Evolutionary conservation across 2,797 vertebrate genomes (phyloP).

Genomic region (Eulemur albifrons): DNA sequence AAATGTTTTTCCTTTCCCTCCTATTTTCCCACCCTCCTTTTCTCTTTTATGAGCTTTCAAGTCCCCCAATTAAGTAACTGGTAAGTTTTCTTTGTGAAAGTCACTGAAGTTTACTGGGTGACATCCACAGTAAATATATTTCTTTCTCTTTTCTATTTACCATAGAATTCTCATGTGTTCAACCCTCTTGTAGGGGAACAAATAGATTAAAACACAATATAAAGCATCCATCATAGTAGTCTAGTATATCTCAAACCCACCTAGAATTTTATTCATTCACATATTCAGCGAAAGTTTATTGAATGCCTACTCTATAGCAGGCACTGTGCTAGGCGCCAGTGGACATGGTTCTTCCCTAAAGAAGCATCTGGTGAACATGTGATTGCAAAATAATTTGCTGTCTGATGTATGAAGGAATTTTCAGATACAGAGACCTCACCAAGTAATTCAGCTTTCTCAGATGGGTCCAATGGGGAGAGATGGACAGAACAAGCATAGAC

Average conservation of each 20-base stretch:
- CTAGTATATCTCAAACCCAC: neutral
- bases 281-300: neutral
- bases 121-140: neutral
- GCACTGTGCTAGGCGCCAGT: neutral
- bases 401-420: neutral
- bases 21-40: conserved; percentile 73
- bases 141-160: conserved; percentile 20
- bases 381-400: neutral
- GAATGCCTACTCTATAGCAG: neutral
- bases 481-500: neutral
- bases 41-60: conserved; percentile 64
- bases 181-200: neutral
- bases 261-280: neutral
- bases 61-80: conserved; percentile 64
- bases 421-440: neutral
- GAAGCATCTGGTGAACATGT: neutral
- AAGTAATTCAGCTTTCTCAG: neutral
- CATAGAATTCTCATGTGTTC: conserved; percentile 16
- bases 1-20: conserved; percentile 33
- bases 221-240: neutral
- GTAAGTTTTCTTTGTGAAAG: conserved; percentile 43
- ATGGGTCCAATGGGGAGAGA: rapidly evolving
- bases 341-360: neutral
- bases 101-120: conserved; percentile 41
- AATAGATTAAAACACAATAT: neutral